phyloP scores from a whole-genome alignment of 1,140 invertebrate genomes.

The Papilio dardanus region DNA sequence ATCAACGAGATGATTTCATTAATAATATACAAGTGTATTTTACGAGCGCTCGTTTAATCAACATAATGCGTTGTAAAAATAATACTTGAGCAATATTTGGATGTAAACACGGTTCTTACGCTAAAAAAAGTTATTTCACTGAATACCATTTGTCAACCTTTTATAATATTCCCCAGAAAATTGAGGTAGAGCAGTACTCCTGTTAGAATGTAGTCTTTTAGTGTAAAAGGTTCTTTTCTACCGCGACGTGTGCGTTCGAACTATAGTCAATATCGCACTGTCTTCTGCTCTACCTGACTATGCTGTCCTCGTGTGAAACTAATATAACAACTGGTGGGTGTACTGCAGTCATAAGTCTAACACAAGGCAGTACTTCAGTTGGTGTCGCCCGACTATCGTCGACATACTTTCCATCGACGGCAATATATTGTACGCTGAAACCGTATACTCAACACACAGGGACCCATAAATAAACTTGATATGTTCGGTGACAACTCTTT shows the following conservation, averaged over 20 bases:
- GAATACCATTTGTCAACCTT: neutral
- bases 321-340: neutral
- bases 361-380: conserved; percentile 23
- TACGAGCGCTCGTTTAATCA: conserved; percentile 51
- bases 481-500: conserved; percentile 28
- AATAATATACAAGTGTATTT: conserved; percentile 54
- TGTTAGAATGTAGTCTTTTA: neutral
- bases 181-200: neutral
- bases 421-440: conserved; percentile 42
- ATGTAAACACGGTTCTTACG: conserved; percentile 4
- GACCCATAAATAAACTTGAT: conserved; percentile 20
- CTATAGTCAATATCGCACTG: neutral
- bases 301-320: neutral
- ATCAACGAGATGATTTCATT: conserved; percentile 58
- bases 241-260: neutral
- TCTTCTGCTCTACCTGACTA: neutral
- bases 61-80: conserved; percentile 46
- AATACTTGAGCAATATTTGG: neutral
- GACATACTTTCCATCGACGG: conserved; percentile 68
- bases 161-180: too few species aligned
- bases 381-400: conserved; percentile 51
- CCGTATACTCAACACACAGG: conserved; percentile 12
- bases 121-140: neutral
- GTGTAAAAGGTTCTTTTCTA: too few species aligned
- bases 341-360: neutral